Percentiles rank a stretch among this genome's conserved stretches.
These are phyloP conservation scores for Rousettus leschenaultii DNA, from an alignment of 2,113 vertebrate species.

Conservation along the genomic window DNA sequence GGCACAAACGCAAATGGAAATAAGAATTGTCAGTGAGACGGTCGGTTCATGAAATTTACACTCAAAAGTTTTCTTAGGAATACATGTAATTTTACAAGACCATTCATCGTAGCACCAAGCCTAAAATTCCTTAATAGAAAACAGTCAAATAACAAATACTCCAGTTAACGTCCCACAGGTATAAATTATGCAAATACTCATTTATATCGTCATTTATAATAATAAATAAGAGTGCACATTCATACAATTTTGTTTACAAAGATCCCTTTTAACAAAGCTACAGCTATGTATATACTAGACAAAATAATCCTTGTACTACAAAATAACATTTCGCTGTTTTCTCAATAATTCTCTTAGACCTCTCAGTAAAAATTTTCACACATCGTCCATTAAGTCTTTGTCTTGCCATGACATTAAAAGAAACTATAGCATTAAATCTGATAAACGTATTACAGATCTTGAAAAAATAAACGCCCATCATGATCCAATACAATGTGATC, in stretches of 20 bases:
- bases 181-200: constrained; percentile 73
- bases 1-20: neutral
- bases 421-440: constrained; percentile 67
- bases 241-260: constrained; percentile 78
- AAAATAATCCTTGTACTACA: constrained; percentile 82
- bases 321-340: constrained; percentile 77
- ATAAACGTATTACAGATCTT: constrained; percentile 61
- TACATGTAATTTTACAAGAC: constrained; percentile 55
- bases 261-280: constrained; percentile 78
- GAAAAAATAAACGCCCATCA: neutral
- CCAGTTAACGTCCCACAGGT: constrained; percentile 66
- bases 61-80: constrained; percentile 65
- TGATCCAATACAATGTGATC: neutral
- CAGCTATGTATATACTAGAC: constrained; percentile 72
- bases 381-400: constrained; percentile 65
- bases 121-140: constrained; percentile 64
- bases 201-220: constrained; percentile 71
- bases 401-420: constrained; percentile 69
- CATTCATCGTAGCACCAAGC: constrained; percentile 70
- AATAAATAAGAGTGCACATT: constrained; percentile 78
- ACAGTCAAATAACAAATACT: constrained; percentile 66
- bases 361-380: constrained; percentile 76
- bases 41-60: constrained; percentile 50
- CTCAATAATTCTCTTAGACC: constrained; percentile 61
- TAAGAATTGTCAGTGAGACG: neutral